Evolutionary conservation across 2,797 vertebrate genomes (phyloP).

Genomic region (Thripadectes ignobilis): DNA sequence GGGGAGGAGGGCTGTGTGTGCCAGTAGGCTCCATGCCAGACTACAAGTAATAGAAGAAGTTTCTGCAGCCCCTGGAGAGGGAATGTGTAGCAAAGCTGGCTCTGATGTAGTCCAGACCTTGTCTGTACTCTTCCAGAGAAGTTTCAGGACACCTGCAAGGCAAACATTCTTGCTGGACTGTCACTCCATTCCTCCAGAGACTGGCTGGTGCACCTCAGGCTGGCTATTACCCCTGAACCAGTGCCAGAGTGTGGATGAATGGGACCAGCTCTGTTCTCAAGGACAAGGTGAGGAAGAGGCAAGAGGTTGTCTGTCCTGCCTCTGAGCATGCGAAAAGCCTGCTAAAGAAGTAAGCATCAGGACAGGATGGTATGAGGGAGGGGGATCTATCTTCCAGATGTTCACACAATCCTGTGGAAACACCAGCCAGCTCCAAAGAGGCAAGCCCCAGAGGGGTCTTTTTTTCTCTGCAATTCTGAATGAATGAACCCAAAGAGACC

Average conservation of each 20-base stretch:
- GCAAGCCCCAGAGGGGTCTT: not conserved
- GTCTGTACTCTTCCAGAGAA: not conserved
- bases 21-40: not conserved
- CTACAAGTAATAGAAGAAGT: not conserved
- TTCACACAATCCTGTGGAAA: not conserved
- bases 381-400: not conserved
- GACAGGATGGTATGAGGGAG: not conserved
- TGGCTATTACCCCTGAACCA: not conserved
- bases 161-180: not conserved
- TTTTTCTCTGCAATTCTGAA: not conserved
- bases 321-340: not conserved
- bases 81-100: not conserved
- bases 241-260: fast-evolving
- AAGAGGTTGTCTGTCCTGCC: not conserved
- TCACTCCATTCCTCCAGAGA: not conserved
- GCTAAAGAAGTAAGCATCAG: not conserved
- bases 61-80: not conserved
- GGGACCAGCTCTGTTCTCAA: not conserved
- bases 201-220: not conserved
- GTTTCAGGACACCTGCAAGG: not conserved
- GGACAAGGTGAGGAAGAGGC: not conserved
- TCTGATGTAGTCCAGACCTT: not conserved
- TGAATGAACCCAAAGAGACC: not conserved
- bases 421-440: not conserved
- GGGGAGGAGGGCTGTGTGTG: not conserved